Percentiles rank a stretch among this genome's conserved stretches.
These are phyloP conservation scores for Lasioglossum calceatum DNA, from an alignment of 2,888 invertebrate genomes.

Conservation along the genomic window DNA sequence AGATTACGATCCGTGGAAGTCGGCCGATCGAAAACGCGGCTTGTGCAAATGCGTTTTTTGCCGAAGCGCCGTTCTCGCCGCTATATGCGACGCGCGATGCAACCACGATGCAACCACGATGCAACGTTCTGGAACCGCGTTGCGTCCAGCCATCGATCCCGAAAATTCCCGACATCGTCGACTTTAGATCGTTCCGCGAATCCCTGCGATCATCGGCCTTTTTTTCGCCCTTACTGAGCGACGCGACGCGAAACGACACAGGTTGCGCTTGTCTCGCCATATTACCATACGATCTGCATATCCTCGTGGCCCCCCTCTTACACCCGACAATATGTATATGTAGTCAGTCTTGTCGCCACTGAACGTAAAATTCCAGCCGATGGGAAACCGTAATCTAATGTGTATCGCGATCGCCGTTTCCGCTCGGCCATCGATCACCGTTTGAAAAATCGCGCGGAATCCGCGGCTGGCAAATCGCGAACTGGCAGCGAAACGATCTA, in stretches of 20 bases:
- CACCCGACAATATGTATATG: conserved; percentile 57
- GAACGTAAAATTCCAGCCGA: conserved; percentile 52
- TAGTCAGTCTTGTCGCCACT: conserved; percentile 22
- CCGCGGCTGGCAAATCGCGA: background rate
- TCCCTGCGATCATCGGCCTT: conserved; percentile 30
- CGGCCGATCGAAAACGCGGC: conserved; percentile 24
- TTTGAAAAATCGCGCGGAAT: background rate
- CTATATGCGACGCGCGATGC: background rate
- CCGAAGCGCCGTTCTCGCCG: conserved; percentile 7
- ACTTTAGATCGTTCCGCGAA: conserved; percentile 31
- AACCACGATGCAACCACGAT: background rate
- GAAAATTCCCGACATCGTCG: conserved; percentile 45
- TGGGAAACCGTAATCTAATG: conserved; percentile 17
- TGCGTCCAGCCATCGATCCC: conserved; percentile 41
- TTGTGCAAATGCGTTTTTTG: conserved; percentile 28
- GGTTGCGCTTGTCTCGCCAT: conserved; percentile 77
- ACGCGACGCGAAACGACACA: conserved; percentile 59
- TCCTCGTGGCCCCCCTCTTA: conserved; percentile 57
- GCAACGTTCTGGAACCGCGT: background rate
- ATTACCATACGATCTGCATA: conserved; percentile 83
- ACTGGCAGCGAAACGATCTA: background rate
- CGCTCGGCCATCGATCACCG: conserved; percentile 14
- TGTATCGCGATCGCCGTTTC: conserved; percentile 21
- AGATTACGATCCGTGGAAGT: conserved; percentile 37
- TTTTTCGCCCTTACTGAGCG: conserved; percentile 11